Evolutionary conservation across 2,113 vertebrate species (phyloP).

Genomic region (Petroica traversi): DNA sequence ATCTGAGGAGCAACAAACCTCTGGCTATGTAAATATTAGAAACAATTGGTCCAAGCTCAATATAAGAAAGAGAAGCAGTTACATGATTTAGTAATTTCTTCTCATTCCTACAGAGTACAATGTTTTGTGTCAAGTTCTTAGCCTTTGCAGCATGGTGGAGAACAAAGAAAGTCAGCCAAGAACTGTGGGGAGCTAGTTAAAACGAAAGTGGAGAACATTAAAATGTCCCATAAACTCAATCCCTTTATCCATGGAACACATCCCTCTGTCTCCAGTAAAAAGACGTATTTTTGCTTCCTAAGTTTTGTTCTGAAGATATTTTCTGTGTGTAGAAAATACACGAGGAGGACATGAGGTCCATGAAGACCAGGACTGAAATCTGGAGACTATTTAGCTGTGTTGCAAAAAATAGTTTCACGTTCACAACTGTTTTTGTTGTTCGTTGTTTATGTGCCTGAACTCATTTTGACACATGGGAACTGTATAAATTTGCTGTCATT

Average conservation of each 20-base stretch:
- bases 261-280: background rate
- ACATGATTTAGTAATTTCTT: background rate
- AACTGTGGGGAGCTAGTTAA: background rate
- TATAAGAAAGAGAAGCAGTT: background rate
- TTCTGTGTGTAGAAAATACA: background rate
- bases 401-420: background rate
- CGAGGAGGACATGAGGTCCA: background rate
- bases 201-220: background rate
- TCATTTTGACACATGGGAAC: background rate
- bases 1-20: background rate
- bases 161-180: background rate
- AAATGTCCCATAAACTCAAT: background rate
- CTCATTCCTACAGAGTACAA: background rate
- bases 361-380: background rate
- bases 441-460: background rate
- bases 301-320: background rate
- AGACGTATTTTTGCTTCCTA: background rate
- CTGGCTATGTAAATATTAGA: background rate
- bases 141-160: background rate
- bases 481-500: background rate
- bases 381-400: background rate
- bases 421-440: background rate
- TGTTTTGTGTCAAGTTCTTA: background rate
- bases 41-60: background rate
- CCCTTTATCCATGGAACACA: background rate